A percentile compares a stretch with the other conserved stretches of the same genome.
Conservation (phyloP, 2,888 invertebrate genomes). For the Platyscelio sp. region DNA sequence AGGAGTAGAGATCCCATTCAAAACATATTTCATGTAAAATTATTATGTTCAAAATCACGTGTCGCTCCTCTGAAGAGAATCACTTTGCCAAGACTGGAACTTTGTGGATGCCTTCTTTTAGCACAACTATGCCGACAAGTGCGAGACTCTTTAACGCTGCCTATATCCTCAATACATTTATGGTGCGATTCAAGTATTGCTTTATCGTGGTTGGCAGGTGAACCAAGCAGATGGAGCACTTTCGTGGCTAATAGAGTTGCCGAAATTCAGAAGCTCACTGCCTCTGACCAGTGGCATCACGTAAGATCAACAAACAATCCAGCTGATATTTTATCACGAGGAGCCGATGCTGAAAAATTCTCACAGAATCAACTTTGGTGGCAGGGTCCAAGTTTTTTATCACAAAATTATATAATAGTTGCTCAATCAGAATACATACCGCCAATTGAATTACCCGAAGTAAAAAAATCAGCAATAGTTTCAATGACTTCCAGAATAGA, state of each 20-base stretch:
- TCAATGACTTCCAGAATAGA: neutral
- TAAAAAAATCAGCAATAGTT: neutral
- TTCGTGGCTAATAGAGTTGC: too few relatives aligned
- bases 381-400: conserved; percentile 14
- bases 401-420: neutral
- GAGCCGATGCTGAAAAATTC: neutral
- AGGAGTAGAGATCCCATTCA: neutral
- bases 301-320: neutral
- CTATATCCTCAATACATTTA: neutral
- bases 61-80: neutral
- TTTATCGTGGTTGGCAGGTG: too few relatives aligned
- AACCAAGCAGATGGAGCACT: too few relatives aligned
- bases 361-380: conserved; percentile 17
- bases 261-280: too few relatives aligned
- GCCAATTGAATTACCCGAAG: neutral
- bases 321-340: neutral
- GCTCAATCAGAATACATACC: neutral
- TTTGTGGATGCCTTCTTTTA: neutral
- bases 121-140: neutral
- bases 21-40: neutral
- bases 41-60: neutral
- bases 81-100: neutral
- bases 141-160: neutral
- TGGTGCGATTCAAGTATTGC: neutral
- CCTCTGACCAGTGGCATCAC: too few relatives aligned